Evolutionary conservation across 1,140 invertebrate genomes (phyloP).

Genomic region (Drosophila punjabiensis): DNA sequence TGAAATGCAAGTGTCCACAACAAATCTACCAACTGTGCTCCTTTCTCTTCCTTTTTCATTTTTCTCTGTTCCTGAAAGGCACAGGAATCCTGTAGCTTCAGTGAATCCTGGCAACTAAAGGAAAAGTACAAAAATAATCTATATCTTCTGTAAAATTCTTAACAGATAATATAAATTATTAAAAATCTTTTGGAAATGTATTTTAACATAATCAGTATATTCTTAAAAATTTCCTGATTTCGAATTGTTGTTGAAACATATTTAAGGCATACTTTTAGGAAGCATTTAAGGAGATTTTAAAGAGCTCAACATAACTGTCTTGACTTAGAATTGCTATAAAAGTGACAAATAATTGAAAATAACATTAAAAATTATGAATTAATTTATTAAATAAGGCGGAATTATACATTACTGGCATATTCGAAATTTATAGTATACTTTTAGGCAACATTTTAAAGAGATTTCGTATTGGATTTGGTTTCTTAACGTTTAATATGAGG

Average conservation of each 20-base stretch:
- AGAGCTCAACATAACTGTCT: neutral
- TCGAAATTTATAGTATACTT: neutral
- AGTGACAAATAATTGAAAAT: neutral
- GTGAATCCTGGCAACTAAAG: neutral
- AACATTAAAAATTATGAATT: neutral
- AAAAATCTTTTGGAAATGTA: neutral
- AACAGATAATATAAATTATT: neutral
- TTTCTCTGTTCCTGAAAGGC: neutral
- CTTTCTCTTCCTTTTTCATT: neutral
- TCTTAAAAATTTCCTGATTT: neutral
- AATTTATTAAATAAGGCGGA: neutral
- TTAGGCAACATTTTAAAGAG: neutral
- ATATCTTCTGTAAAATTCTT: neutral
- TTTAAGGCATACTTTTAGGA: neutral
- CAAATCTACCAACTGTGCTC: too few relatives aligned
- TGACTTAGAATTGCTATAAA: neutral
- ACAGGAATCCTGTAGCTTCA: neutral
- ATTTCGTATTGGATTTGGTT: neutral
- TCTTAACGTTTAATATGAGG: too few relatives aligned
- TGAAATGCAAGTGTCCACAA: constrained; percentile 31
- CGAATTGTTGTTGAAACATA: neutral
- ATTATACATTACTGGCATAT: too few relatives aligned
- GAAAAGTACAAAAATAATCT: neutral
- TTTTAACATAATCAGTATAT: neutral
- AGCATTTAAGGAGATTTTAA: neutral